Base-by-base conservation (phyloP, 2,888 invertebrate genomes). In the Mylabris sibirica region DNA sequence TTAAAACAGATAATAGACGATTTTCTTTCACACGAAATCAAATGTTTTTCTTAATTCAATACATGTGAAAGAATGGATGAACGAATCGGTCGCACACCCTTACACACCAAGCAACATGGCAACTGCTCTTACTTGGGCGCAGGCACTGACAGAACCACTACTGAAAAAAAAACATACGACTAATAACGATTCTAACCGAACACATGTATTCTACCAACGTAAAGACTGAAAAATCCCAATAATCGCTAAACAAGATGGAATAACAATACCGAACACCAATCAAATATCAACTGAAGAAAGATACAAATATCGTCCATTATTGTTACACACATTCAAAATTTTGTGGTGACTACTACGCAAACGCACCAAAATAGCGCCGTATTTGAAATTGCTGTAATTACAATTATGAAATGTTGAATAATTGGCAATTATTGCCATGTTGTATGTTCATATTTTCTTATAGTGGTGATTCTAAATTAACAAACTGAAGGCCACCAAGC, bases 31-130 rank as follows among this genome's bases (percentile, higher is more conserved):
- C 49, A 17, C 5, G 20, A 20, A 12, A 53, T 53, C 2, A 9
- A 24, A 11, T 53, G 24, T 53, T 53, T 53, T 24, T 24, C 22
- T 53, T 53, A 24, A 53, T 53, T 53, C 12, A 53, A 11, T 53
- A 53, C 8, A 17, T 5, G 30, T 44, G 20, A 53, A 53, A 53
- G 68, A 59, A 68, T 65, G 61, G 72, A 53, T 60, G 64, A 64
- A 61, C 49, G 65, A 68, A 71, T 72, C 68, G 73, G 71, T 75
- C 74, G 76, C 75, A 80, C 80, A 78, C 79, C 81, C 79, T 53
- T 79, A 77, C 73, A 71, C 75, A 70, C 71, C 75, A 74, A 79
- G 79, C 82, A 84, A 83, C 83, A 84, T 84, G 84, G 83, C 83
- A 83, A 83, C 84, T 83, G 78, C 62, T 70, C 38, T 68, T n/a